Base-by-base conservation (phyloP, 2,888 invertebrate species). In the Drosophila parthenogenetica region DNA sequence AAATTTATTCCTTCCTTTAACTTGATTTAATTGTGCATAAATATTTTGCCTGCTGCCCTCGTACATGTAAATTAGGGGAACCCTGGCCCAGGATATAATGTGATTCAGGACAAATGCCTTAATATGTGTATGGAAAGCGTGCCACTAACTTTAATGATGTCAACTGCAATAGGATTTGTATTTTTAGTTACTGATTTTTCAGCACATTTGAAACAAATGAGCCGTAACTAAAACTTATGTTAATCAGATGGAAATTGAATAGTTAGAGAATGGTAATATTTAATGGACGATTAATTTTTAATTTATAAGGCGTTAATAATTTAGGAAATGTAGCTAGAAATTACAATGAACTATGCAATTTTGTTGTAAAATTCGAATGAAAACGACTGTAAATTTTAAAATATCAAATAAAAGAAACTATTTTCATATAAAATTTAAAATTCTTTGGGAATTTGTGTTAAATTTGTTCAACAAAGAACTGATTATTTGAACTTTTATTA, bases 21-120 rank as follows among this genome's bases (percentile, higher is more conserved):
- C 85, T 87, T 89, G 87, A 81, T 89, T 86, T 86, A 86, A 86
- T 86, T 86, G 89, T 85, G 86, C 89, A 86, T 87, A 89, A 89
- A 85, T 89, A 89, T 89, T 87, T 87, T 83, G 55, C 67, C 81
- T 25, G 43, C 59, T 59, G 74, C 68, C 35, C 35, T 69, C 77
- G 66, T 79, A 82, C 89, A 89, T 85, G 72, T 79, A 89, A 87
- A 85, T 85, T 89, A 85, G 79, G 50, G 35, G 13, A 48, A 53
- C 46, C n/a, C 32, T 11, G 25, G n/a, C 16, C 25, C 14, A 51
- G 40, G 45, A 46, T 62, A 53, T 11, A 11, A 35, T 39, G n/a
- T 42, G 42, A 39, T 19, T 22, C 51, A 60, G 22, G 25, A 54
- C 50, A 63, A 74, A 35, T 46, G n/a, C 2, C 3, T 39, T 7